These are phyloP conservation scores for Macrosteles quadrilineatus DNA, from an alignment of 1,140 invertebrate genomes.

Conservation along the genomic window DNA sequence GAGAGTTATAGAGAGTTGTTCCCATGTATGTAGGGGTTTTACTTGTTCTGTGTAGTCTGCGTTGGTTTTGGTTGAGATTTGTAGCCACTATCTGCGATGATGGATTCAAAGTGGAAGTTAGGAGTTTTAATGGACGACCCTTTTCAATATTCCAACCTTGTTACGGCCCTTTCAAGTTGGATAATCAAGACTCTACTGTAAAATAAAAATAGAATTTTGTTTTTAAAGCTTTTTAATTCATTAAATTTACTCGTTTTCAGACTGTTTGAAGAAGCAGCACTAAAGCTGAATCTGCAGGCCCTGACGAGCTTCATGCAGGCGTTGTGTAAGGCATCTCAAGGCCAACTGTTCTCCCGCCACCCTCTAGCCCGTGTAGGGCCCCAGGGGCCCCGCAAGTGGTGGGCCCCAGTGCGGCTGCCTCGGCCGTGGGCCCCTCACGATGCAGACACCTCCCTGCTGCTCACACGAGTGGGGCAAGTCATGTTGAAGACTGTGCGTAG, in stretches of 20 bases:
- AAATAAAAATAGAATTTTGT: too few species aligned
- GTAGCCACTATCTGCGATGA: too few species aligned
- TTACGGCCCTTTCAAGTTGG: too few species aligned
- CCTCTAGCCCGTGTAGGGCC: background rate
- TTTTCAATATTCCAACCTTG: too few species aligned
- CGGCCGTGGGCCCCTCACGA: slow-evolving; percentile 13
- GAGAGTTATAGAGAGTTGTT: too few species aligned
- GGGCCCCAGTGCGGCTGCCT: slow-evolving; percentile 19
- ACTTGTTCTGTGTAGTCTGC: too few species aligned
- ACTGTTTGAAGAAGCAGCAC: slow-evolving; percentile 81
- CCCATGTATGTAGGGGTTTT: too few species aligned
- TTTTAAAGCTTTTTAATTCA: too few species aligned
- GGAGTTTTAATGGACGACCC: too few species aligned
- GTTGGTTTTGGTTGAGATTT: too few species aligned
- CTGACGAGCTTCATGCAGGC: slow-evolving; percentile 79
- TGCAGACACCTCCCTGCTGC: slow-evolving; percentile 48
- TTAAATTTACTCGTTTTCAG: slow-evolving; percentile 44
- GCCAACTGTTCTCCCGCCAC: slow-evolving; percentile 62
- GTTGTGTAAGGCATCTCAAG: slow-evolving; percentile 78
- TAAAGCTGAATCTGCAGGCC: slow-evolving; percentile 81
- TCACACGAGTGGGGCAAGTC: slow-evolving; percentile 83
- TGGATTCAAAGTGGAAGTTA: too few species aligned
- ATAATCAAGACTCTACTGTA: too few species aligned
- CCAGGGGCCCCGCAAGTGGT: slow-evolving; percentile 32
- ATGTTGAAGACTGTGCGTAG: slow-evolving; percentile 84